phyloP scores from a whole-genome alignment of 2,888 invertebrate species.

The Drepana falcataria region DNA sequence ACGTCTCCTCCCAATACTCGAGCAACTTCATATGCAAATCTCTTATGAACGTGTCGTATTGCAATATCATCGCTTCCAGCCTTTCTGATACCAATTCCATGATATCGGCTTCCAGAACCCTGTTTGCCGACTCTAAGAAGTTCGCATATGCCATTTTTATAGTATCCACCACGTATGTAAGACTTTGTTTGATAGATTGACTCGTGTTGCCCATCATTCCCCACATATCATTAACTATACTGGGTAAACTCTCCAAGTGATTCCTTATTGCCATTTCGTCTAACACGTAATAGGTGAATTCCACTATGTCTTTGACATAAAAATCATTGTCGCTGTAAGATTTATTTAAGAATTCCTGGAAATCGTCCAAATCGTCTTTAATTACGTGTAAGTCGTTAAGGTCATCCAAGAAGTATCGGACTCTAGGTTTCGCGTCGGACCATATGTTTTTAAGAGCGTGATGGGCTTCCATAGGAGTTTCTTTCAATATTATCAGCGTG shows the following conservation, averaged over 20 bases:
- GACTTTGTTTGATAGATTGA: conserved; percentile 85
- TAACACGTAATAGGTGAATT: conserved; percentile 82
- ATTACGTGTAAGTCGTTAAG: conserved; percentile 84
- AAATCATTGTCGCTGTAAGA: conserved; percentile 91
- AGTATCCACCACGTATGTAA: conserved; percentile 85
- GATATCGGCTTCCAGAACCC: conserved; percentile 86
- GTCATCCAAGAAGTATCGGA: conserved; percentile 85
- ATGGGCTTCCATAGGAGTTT: conserved; percentile 82
- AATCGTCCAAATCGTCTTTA: conserved; percentile 84
- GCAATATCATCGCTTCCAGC: conserved; percentile 83
- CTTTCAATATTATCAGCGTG: conserved; percentile 61
- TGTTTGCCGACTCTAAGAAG: conserved; percentile 82
- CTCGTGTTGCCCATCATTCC: conserved; percentile 92
- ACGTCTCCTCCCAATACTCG: conserved; percentile 85
- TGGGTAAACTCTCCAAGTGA: conserved; percentile 88
- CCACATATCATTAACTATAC: conserved; percentile 89
- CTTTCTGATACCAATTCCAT: conserved; percentile 84
- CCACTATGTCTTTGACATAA: conserved; percentile 87
- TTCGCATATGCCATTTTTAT: conserved; percentile 85
- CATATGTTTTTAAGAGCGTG: conserved; percentile 84
- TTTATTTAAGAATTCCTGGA: conserved; percentile 84
- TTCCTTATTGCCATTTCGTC: conserved; percentile 88
- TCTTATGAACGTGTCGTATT: conserved; percentile 88
- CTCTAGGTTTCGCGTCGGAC: conserved; percentile 85
- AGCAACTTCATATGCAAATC: conserved; percentile 83